Evolutionary conservation across 2,888 invertebrate genomes (phyloP).

Genomic region (Lasioglossum marginatum): DNA sequence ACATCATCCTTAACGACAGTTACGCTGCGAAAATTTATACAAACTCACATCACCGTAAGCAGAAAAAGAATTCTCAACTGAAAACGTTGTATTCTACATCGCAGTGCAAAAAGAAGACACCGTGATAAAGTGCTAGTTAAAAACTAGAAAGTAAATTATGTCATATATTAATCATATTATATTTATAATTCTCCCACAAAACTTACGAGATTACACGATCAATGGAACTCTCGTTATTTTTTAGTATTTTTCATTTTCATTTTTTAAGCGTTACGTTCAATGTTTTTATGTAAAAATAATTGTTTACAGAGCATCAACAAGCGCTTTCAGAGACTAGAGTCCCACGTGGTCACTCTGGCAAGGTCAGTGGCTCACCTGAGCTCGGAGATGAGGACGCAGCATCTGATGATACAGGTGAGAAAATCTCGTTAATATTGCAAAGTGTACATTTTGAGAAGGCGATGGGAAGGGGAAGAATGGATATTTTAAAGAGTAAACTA

Average conservation of each 20-base stretch:
- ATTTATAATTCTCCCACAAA: not conserved
- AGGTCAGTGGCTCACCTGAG: slow-evolving; percentile 96
- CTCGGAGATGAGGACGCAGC: slow-evolving; percentile 95
- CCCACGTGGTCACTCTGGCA: slow-evolving; percentile 95
- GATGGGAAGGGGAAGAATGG: not conserved
- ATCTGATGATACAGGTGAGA: slow-evolving; percentile 90
- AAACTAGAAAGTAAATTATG: not conserved
- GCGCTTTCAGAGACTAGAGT: slow-evolving; percentile 94
- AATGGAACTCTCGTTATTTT: not conserved
- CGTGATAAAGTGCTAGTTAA: not conserved
- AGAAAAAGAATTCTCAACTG: not conserved
- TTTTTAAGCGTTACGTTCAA: not conserved
- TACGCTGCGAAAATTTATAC: not conserved
- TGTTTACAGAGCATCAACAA: slow-evolving; percentile 90
- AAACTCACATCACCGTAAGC: not conserved
- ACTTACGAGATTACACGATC: not conserved
- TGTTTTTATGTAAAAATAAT: not conserved
- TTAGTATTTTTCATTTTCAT: not conserved
- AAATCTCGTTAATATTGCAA: slow-evolving; percentile 37
- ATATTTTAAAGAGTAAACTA: not conserved
- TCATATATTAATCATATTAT: not conserved
- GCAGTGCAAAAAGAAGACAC: not conserved
- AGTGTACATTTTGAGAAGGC: not conserved
- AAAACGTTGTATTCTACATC: not conserved
- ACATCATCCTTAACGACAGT: not conserved